phyloP scores from a whole-genome alignment of 2,797 vertebrate genomes.

The Fringilla coelebs region DNA sequence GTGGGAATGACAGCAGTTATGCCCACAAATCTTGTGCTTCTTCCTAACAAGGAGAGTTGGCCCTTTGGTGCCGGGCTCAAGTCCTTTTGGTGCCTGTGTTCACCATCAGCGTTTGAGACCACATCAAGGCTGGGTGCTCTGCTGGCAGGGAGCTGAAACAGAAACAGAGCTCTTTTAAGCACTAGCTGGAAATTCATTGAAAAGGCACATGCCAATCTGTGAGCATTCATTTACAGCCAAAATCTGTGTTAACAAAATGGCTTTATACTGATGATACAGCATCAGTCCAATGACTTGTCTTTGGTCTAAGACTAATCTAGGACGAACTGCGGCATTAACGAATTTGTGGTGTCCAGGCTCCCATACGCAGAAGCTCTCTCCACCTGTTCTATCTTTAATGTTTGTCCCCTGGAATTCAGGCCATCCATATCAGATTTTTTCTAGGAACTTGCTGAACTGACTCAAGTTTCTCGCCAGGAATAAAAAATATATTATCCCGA shows the following conservation, averaged over 20 bases:
- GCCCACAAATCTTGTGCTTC: neutral
- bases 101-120: neutral
- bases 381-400: neutral
- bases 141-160: neutral
- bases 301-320: neutral
- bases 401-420: neutral
- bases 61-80: neutral
- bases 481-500: neutral
- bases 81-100: accelerated
- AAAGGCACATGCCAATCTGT: neutral
- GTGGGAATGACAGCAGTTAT: neutral
- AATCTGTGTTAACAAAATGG: neutral
- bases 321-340: neutral
- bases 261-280: neutral
- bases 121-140: neutral
- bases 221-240: neutral
- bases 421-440: neutral
- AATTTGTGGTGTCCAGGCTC: neutral
- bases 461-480: neutral
- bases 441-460: neutral
- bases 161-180: neutral
- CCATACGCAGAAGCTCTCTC: neutral
- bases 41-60: neutral
- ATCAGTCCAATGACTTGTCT: neutral
- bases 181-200: neutral